A percentile compares a stretch with the other conserved stretches of the same genome.
Evolutionary conservation across 2,113 vertebrate species (phyloP).

Genomic region (Forbesichthys agassizii): DNA sequence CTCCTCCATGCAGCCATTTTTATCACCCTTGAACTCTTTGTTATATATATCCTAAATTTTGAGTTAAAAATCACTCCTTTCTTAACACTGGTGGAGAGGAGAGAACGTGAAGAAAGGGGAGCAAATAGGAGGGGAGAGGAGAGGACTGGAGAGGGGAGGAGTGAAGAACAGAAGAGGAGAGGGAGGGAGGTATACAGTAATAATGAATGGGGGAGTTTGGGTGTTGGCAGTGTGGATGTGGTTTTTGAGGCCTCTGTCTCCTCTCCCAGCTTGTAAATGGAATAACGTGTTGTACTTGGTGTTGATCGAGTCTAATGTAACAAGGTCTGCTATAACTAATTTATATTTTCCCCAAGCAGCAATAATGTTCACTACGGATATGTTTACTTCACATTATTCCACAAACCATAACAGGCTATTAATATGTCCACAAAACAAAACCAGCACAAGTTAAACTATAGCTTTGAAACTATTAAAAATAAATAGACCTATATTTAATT

Average conservation of each 20-base stretch:
- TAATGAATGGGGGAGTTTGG: constrained; percentile 44
- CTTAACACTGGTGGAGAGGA: constrained; percentile 2
- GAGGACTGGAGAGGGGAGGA: not conserved
- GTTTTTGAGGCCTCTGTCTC: constrained; percentile 57
- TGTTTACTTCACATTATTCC: constrained; percentile 30
- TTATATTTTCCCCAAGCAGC: constrained; percentile 40
- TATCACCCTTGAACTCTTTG: constrained; percentile 35
- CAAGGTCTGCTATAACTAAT: constrained; percentile 40
- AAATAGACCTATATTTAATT: too few species aligned
- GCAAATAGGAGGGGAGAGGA: not conserved
- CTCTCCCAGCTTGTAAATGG: constrained; percentile 45
- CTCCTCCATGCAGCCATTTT: constrained; percentile 30
- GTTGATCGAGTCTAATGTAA: constrained; percentile 26
- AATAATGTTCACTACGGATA: constrained; percentile 43
- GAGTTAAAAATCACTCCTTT: constrained; percentile 35
- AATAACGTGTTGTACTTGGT: constrained; percentile 47
- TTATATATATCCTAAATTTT: constrained; percentile 57
- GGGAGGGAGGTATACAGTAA: not conserved
- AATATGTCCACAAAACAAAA: not conserved
- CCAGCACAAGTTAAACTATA: too few species aligned
- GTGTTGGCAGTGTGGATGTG: constrained; percentile 63
- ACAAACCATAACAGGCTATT: constrained; percentile 35
- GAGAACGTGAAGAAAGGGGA: not conserved
- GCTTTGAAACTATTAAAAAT: too few species aligned
- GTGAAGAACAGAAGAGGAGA: not conserved